These are phyloP conservation scores for Perca flavescens DNA, from an alignment of 2,113 vertebrate genomes.

Conservation along the genomic window DNA sequence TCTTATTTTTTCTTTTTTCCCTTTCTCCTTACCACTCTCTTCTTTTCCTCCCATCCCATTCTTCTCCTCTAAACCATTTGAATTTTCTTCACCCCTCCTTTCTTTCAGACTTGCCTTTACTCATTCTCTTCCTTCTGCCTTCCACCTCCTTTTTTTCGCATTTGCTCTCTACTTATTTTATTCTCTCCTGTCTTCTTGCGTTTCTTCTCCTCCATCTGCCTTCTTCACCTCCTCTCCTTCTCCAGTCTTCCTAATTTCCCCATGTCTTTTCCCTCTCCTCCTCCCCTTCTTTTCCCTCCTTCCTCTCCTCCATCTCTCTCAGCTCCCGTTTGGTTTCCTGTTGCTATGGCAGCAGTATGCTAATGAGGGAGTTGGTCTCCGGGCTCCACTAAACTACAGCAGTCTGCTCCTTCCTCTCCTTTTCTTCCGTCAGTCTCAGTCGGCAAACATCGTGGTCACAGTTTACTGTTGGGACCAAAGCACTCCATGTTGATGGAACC, in stretches of 20 bases:
- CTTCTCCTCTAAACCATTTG: not conserved
- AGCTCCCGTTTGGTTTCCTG: conserved; percentile 64
- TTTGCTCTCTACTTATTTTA: not conserved
- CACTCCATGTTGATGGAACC: not conserved
- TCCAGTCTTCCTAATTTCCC: not conserved
- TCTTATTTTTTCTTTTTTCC: no score
- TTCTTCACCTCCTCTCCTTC: no score
- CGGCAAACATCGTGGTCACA: no score
- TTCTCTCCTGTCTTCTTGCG: not conserved
- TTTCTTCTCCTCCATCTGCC: not conserved
- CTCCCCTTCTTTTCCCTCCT: not conserved
- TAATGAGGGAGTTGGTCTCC: conserved; percentile 75
- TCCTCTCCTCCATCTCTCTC: not conserved
- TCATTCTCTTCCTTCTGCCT: no score
- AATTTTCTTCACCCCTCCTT: not conserved
- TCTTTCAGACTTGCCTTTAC: not conserved
- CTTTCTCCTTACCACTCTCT: no score
- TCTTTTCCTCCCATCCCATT: no score
- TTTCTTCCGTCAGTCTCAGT: not conserved
- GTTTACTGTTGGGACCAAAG: not conserved
- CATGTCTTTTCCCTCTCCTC: not conserved
- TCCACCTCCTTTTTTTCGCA: not conserved
- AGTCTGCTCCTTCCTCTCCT: not conserved
- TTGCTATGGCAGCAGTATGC: conserved; percentile 83
- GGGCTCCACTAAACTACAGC: conserved; percentile 64